A percentile compares a stretch with the other conserved stretches of the same genome.
These are phyloP conservation scores for Ameiurus melas DNA, from an alignment of 2,113 vertebrate genomes.

Conservation along the genomic window DNA sequence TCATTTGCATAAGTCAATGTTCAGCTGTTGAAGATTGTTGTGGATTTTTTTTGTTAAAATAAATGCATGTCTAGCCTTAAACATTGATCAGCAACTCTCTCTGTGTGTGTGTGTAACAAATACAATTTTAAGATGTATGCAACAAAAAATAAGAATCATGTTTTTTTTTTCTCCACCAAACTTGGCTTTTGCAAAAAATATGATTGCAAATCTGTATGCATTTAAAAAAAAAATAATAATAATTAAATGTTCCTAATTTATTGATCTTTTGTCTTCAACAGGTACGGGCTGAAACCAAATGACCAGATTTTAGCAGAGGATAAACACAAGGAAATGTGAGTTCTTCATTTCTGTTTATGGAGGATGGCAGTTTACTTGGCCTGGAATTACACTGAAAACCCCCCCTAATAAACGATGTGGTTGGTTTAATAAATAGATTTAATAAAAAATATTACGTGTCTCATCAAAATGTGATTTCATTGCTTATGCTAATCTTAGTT, in stretches of 20 bases:
- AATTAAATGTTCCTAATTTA: not conserved
- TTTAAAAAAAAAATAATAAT: not conserved
- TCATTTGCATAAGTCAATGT: not conserved
- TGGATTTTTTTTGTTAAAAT: not conserved
- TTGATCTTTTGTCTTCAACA: constrained; percentile 60
- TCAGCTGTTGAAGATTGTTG: not conserved
- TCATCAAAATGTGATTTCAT: no score
- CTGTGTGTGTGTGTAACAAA: no score
- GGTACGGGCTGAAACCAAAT: constrained; percentile 91
- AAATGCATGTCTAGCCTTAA: not conserved
- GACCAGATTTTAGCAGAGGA: constrained; percentile 98
- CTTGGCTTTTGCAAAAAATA: not conserved
- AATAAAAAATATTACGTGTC: no score
- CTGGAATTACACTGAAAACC: not conserved
- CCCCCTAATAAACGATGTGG: no score
- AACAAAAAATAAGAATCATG: no score
- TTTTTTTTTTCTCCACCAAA: no score
- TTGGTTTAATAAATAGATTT: no score
- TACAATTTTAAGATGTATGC: not conserved
- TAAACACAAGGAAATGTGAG: constrained; percentile 95
- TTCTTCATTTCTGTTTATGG: constrained; percentile 33
- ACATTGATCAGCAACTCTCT: not conserved
- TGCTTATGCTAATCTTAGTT: no score
- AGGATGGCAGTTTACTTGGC: not conserved
- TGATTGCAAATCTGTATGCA: not conserved